Evolutionary conservation across 2,113 vertebrate species (phyloP).

Genomic region (Pseudopipra pipra): DNA sequence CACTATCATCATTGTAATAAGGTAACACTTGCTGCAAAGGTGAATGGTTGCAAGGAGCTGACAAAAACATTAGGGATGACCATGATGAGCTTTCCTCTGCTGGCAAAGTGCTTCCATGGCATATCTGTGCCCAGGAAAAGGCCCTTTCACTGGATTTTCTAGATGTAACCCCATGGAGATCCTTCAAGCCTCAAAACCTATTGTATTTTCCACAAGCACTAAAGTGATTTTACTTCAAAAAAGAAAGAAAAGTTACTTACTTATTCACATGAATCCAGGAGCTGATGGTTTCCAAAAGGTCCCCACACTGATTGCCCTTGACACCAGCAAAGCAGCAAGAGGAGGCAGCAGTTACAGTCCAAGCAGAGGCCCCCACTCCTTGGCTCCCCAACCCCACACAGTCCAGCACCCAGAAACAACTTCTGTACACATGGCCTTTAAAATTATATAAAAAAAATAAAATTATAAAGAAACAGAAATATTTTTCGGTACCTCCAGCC

Average conservation of each 20-base stretch:
- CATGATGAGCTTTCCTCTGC: not conserved
- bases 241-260: not conserved
- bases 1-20: not conserved
- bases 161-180: not conserved
- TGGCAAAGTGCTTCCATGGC: not conserved
- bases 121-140: not conserved
- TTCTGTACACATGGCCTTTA: not conserved
- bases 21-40: not conserved
- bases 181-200: not conserved
- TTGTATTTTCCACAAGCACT: not conserved
- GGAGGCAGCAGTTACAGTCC: not conserved
- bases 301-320: not conserved
- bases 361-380: not conserved
- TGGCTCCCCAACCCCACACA: rapidly evolving
- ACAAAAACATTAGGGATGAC: not conserved
- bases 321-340: not conserved
- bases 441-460: too few species aligned
- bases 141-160: not conserved
- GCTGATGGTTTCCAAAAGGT: not conserved
- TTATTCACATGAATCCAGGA: not conserved
- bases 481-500: not conserved
- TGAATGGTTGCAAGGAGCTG: not conserved
- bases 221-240: not conserved
- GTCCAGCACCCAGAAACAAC: not conserved
- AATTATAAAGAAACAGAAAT: not conserved